A percentile compares a stretch with the other conserved stretches of the same genome.
phyloP scores from a whole-genome alignment of 2,888 invertebrate genomes.

The Octodonta nipae region DNA sequence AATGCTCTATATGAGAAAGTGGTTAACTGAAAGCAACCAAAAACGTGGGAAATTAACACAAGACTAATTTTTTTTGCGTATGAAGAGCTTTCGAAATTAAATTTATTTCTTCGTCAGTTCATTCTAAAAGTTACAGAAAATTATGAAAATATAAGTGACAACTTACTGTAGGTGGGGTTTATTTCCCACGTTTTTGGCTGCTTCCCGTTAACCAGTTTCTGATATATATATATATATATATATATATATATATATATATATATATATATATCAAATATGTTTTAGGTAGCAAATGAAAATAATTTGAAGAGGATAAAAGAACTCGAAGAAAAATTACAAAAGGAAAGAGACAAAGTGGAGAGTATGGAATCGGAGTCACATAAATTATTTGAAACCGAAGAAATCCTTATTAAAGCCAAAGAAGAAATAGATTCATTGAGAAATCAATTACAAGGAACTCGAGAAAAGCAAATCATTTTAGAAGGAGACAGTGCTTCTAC shows the following conservation, averaged over 20 bases:
- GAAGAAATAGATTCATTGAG: slow-evolving; percentile 44
- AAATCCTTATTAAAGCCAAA: slow-evolving; percentile 48
- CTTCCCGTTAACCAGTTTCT: too few relatives aligned
- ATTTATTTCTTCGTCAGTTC: too few relatives aligned
- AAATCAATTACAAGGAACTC: slow-evolving; percentile 41
- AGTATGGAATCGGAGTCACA: slow-evolving; percentile 41
- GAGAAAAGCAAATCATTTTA: slow-evolving; percentile 33
- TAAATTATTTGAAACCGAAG: slow-evolving; percentile 51
- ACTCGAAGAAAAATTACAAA: slow-evolving; percentile 35
- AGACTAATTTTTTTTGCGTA: too few relatives aligned
- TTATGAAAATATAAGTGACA: too few relatives aligned
- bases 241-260: not conserved
- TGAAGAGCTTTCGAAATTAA: too few relatives aligned
- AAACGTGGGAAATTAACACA: too few relatives aligned
- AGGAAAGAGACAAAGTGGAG: slow-evolving; percentile 37
- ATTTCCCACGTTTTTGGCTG: too few relatives aligned
- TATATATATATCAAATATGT: slow-evolving; percentile 7
- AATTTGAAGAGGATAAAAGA: slow-evolving; percentile 38
- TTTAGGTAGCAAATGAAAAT: slow-evolving; percentile 37
- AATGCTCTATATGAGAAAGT: too few relatives aligned
- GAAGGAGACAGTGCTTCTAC: slow-evolving; percentile 19
- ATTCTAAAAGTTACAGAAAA: too few relatives aligned
- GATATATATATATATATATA: too few relatives aligned
- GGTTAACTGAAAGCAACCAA: too few relatives aligned
- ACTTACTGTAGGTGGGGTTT: too few relatives aligned